These are phyloP conservation scores for Sebastes diaconus DNA, from an alignment of 2,797 vertebrate genomes.

Conservation along the genomic window DNA sequence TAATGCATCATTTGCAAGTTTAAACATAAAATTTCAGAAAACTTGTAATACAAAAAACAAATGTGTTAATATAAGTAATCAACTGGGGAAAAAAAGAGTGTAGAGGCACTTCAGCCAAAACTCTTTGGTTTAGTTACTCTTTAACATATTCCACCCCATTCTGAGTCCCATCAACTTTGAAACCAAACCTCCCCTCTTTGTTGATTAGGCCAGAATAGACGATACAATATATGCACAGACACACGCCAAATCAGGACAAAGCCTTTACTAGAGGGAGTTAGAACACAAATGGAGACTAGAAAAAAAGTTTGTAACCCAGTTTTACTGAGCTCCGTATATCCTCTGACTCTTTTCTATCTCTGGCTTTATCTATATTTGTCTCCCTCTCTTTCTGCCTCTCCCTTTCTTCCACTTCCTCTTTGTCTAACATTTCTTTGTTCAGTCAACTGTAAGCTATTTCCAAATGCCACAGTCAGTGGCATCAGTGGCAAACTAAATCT, in stretches of 20 bases:
- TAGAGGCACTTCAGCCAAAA: too few relatives aligned
- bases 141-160: neutral
- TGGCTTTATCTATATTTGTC: constrained; percentile 53
- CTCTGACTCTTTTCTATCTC: constrained; percentile 36
- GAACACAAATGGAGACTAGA: constrained; percentile 35
- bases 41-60: too few relatives aligned
- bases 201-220: constrained; percentile 4
- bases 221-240: neutral
- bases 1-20: too few relatives aligned
- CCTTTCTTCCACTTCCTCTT: constrained; percentile 36
- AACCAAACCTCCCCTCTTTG: neutral
- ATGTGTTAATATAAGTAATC: too few relatives aligned
- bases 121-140: too few relatives aligned
- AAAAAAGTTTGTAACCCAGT: constrained; percentile 52
- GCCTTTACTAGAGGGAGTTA: constrained; percentile 29
- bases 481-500: constrained; percentile 56
- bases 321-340: constrained; percentile 36
- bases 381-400: constrained; percentile 1
- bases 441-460: constrained; percentile 62
- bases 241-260: constrained; percentile 47
- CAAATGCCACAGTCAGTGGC: constrained; percentile 66
- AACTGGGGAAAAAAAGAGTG: too few relatives aligned
- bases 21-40: too few relatives aligned
- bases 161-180: neutral
- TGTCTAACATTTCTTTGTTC: constrained; percentile 64